Base-by-base conservation (phyloP, 1,140 invertebrate genomes). In the Arion vulgaris region DNA sequence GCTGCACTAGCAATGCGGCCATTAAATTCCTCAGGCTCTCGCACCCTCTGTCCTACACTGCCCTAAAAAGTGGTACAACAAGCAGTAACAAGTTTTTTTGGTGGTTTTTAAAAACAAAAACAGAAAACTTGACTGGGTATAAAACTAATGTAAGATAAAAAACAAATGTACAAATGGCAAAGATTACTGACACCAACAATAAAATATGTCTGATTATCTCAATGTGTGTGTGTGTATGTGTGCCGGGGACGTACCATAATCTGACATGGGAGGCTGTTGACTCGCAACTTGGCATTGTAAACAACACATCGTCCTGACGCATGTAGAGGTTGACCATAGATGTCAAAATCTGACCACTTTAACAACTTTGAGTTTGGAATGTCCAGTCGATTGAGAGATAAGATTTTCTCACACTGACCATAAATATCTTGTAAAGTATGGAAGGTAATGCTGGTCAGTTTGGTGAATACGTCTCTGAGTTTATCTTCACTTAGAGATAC, bases 291-390 rank as follows among this genome's bases (percentile, higher is more conserved):
- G 13, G 90, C 89, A 85, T 90, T 89, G 74, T 91, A 91, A 1
- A 91, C 89, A 23, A 91, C 85, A 81, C 89, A 90, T 53, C 86
- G 82, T 45, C 90, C 89, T 26, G 90, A 91, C 15, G 87, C 86
- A 80, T 90, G 89, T 11, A 91, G 68, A 17, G 90, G 89, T 82
- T 90, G 88, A 0, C 88, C 87, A 79, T 89, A 89, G 15, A 90
- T 88, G 78, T 90, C 88, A 84, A 90, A 90, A 80, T 90, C 89
- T 28, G 80, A 62, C 89, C 89, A 90, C 80, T 90, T 90, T 0
- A 90, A 82, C 81, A 41, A 82, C 66, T 80, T 81, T 69, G 32
- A 83, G 53, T 39, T 80, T 0, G 81, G 53, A 28, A 86, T 26
- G 7, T 39, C 49, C 32, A 89, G 80, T 79, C 85, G 86, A 36